phyloP scores from a whole-genome alignment of 2,113 vertebrate genomes.

The Rhabdornis inornatus region DNA sequence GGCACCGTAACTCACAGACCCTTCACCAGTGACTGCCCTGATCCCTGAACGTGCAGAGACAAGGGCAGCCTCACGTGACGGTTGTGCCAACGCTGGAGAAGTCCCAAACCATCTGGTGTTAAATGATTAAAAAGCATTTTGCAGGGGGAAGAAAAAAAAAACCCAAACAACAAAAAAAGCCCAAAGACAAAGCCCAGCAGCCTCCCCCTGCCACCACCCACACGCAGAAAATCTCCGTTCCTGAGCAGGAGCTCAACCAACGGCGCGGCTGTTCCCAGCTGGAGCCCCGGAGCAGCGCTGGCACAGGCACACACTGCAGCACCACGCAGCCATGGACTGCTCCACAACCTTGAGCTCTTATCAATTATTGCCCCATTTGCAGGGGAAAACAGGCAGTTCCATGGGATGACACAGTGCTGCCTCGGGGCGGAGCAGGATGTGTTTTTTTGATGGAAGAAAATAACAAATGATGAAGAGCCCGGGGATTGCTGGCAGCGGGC shows the following conservation, averaged over 20 bases:
- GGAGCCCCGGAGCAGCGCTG: conserved; percentile 10
- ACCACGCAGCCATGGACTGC: neutral
- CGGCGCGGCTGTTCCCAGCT: neutral
- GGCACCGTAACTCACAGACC: neutral
- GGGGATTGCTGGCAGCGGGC: neutral
- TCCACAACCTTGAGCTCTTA: conserved; percentile 4
- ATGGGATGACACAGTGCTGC: rapidly evolving
- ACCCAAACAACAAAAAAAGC: neutral
- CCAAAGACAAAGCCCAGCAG: neutral
- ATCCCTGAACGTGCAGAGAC: neutral
- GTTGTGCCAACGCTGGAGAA: neutral
- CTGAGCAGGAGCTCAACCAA: conserved; percentile 34
- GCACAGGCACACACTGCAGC: conserved; percentile 29
- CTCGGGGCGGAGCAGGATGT: rapidly evolving
- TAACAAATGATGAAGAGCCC: neutral
- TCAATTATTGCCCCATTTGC: neutral
- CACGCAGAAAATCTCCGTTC: neutral
- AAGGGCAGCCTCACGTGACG: neutral
- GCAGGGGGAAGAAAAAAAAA: neutral
- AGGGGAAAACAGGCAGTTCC: neutral
- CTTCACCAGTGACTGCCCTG: neutral
- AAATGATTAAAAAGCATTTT: neutral
- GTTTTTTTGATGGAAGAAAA: neutral
- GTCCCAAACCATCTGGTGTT: neutral
- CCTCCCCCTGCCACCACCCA: conserved; percentile 15